Conservation (phyloP, 2,113 vertebrate species). For the Opisthocomus hoazin region DNA sequence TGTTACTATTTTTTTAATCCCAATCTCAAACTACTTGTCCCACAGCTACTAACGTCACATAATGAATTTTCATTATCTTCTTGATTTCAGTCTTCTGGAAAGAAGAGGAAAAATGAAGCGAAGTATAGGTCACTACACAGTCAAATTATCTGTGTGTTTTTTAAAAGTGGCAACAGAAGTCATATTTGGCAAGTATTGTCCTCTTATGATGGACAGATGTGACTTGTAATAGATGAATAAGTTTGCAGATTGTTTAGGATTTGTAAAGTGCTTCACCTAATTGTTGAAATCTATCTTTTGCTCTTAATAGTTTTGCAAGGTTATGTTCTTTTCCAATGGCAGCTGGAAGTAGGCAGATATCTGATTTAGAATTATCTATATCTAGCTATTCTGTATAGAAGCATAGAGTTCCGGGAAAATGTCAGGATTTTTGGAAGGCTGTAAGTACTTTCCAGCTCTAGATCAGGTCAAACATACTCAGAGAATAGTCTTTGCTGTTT, state of each 20-base stretch:
- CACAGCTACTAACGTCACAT: not conserved
- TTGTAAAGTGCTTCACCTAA: not conserved
- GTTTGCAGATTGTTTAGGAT: not conserved
- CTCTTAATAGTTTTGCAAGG: not conserved
- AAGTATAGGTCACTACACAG: not conserved
- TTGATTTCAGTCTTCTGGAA: not conserved
- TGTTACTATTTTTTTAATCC: not conserved
- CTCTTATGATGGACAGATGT: not conserved
- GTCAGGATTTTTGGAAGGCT: not conserved
- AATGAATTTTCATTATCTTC: not conserved
- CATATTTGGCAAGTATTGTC: not conserved
- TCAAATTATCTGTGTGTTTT: not conserved
- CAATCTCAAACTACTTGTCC: not conserved
- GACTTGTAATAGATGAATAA: not conserved
- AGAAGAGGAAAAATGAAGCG: not conserved
- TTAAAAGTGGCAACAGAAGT: not conserved
- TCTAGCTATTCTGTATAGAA: not conserved
- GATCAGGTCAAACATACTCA: not conserved
- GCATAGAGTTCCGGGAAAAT: not conserved
- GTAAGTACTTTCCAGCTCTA: not conserved
- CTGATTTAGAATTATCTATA: not conserved
- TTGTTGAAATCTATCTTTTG: not conserved
- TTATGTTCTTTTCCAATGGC: not conserved
- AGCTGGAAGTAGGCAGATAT: not conserved
- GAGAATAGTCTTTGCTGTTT: not conserved